Percentiles rank a stretch among this genome's conserved stretches.
phyloP scores from a whole-genome alignment of 1,140 invertebrate genomes.

The Halesus radiatus region DNA sequence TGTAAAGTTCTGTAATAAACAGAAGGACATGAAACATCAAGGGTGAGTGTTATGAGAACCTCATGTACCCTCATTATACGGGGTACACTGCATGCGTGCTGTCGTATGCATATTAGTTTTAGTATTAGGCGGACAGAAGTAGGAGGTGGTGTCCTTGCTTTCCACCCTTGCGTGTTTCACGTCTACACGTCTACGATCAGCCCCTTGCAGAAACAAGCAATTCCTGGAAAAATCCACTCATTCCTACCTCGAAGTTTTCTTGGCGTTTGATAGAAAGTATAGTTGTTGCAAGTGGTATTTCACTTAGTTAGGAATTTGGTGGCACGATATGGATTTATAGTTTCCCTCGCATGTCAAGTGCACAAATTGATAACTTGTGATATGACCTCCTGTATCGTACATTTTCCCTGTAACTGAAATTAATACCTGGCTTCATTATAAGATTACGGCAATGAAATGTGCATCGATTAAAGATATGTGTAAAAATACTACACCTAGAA shows the following conservation, averaged over 20 bases:
- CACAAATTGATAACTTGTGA: slow-evolving; percentile 19
- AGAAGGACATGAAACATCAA: slow-evolving; percentile 50
- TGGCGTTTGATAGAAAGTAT: neutral
- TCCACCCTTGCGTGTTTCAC: slow-evolving; percentile 14
- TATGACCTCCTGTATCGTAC: neutral
- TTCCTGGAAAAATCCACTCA: neutral
- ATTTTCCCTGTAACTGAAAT: neutral
- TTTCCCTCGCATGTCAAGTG: slow-evolving; percentile 3
- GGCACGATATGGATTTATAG: neutral
- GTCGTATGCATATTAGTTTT: slow-evolving; percentile 51
- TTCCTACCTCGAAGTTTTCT: neutral
- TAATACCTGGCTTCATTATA: neutral
- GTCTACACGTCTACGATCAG: neutral
- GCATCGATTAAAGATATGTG: neutral
- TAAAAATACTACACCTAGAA: neutral
- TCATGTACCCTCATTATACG: neutral
- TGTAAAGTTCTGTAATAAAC: slow-evolving; percentile 41
- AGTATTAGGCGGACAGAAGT: slow-evolving; percentile 40
- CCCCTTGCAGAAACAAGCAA: neutral
- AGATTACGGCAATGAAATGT: neutral
- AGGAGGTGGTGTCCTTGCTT: slow-evolving; percentile 36
- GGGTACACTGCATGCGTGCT: slow-evolving; percentile 46
- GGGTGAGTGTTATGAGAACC: slow-evolving; percentile 2
- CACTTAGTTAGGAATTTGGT: neutral
- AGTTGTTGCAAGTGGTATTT: neutral